A percentile compares a stretch with the other conserved stretches of the same genome.
These are phyloP conservation scores for Engraulis encrasicolus DNA, from an alignment of 2,113 vertebrate species.

Conservation along the genomic window DNA sequence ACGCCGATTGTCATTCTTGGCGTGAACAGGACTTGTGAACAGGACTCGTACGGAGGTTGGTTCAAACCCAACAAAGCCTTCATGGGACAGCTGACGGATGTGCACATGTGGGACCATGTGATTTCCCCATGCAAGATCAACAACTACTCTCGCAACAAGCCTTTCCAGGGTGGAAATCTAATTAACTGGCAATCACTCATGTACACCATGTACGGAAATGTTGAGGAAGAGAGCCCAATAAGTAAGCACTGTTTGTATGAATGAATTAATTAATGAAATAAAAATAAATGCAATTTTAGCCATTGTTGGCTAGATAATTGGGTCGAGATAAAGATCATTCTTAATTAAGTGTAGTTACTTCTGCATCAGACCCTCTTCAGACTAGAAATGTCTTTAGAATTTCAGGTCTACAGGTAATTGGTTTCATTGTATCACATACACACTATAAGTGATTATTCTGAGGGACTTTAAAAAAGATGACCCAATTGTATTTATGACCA, in stretches of 20 bases:
- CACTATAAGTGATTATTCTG: too few relatives aligned
- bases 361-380: too few relatives aligned
- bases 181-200: neutral
- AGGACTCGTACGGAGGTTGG: neutral
- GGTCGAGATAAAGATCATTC: too few relatives aligned
- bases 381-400: too few relatives aligned
- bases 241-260: neutral
- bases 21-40: too few relatives aligned
- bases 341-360: too few relatives aligned
- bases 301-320: too few relatives aligned
- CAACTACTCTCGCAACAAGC: neutral
- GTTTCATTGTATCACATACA: too few relatives aligned
- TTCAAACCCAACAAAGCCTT: neutral
- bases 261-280: neutral
- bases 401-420: too few relatives aligned
- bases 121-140: neutral
- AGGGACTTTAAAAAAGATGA: too few relatives aligned
- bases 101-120: slow-evolving; percentile 3
- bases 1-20: neutral
- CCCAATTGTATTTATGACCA: too few relatives aligned
- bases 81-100: neutral
- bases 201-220: neutral
- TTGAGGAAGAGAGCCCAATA: neutral
- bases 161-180: neutral
- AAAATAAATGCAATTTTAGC: too few relatives aligned